phyloP scores from a whole-genome alignment of 1,140 invertebrate species.

The Zelostemma sp. region DNA sequence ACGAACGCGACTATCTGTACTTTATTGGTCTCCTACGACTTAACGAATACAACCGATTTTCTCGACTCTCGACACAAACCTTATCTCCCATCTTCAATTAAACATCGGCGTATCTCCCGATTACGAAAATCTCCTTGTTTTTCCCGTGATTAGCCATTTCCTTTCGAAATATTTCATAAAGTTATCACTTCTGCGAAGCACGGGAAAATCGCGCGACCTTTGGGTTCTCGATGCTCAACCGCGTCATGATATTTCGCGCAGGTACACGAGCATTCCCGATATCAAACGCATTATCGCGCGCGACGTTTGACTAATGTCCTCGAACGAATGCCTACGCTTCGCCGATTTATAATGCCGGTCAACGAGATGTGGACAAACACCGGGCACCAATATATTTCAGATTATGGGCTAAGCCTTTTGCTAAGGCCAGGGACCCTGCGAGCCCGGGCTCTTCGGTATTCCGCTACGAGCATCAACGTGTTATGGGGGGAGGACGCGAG shows the following conservation, averaged over 20 bases:
- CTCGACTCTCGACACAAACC: conserved; percentile 17
- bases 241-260: conserved; percentile 46
- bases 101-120: too few relatives aligned
- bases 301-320: conserved; percentile 71
- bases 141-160: too few relatives aligned
- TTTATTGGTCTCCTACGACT: conserved; percentile 47
- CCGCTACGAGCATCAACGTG: conserved; percentile 32
- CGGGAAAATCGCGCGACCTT: conserved; percentile 38
- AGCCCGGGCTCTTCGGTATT: conserved; percentile 36
- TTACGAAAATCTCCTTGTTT: background rate
- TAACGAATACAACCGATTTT: conserved; percentile 22
- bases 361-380: conserved; percentile 70
- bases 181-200: conserved; percentile 31
- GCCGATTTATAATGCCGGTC: conserved; percentile 69
- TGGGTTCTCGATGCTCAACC: conserved; percentile 50
- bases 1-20: conserved; percentile 48
- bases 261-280: conserved; percentile 53
- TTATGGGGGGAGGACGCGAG: conserved; percentile 41
- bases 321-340: conserved; percentile 69
- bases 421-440: conserved; percentile 45
- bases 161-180: conserved; percentile 27
- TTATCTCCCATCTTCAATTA: background rate
- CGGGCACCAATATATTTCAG: conserved; percentile 70
- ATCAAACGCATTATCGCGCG: conserved; percentile 68
- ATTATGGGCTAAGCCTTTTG: conserved; percentile 65